These are phyloP conservation scores for Rotaria socialis DNA, from an alignment of 2,888 invertebrate genomes.

Conservation along the genomic window DNA sequence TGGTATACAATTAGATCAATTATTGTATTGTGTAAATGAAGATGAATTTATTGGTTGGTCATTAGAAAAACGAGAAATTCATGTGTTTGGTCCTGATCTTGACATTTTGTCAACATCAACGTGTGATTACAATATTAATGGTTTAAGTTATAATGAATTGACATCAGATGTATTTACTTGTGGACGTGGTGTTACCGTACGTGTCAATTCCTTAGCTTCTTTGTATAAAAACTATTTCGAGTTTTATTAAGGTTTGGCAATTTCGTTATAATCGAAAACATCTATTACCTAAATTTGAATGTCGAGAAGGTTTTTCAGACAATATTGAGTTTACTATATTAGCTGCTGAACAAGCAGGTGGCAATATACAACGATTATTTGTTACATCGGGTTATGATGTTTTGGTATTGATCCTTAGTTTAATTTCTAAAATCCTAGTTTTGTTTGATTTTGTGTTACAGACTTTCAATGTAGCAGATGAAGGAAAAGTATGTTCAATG, in stretches of 20 bases:
- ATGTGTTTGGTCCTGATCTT: not conserved
- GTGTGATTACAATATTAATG: not conserved
- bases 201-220: not conserved
- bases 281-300: slow-evolving; percentile 1
- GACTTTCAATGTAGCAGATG: not conserved
- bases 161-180: slow-evolving; percentile 30
- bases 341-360: not conserved
- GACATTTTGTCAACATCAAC: slow-evolving; percentile 8
- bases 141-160: not conserved
- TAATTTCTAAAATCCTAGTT: too few relatives aligned
- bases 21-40: slow-evolving; percentile 26
- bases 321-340: not conserved
- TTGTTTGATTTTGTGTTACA: not conserved
- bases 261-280: slow-evolving; percentile 27
- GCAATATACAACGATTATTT: not conserved
- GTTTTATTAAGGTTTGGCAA: not conserved
- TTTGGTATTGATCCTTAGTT: not conserved
- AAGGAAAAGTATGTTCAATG: not conserved
- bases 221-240: too few relatives aligned
- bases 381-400: slow-evolving; percentile 12
- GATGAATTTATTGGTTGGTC: slow-evolving; percentile 31
- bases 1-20: not conserved
- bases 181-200: slow-evolving; percentile 13
- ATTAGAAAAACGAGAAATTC: not conserved
- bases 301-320: not conserved